Evolutionary conservation across 1,140 invertebrate species (phyloP), one percentile per base, ranked within the genome.

Genomic region (Delia radicum): DNA sequence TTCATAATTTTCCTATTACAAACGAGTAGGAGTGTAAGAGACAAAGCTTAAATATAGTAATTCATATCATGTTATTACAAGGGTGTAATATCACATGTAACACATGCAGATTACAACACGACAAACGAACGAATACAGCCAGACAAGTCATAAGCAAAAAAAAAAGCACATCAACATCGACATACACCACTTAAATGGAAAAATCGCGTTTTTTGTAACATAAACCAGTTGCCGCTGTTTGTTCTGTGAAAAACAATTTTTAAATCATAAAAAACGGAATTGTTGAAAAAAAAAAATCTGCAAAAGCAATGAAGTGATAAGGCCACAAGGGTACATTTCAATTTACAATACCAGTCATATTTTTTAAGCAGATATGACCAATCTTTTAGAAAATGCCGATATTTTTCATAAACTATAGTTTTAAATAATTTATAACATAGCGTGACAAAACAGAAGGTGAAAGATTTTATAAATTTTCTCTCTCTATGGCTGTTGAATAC

Each of bases 71-170:
- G 65, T 69, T 69, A 37, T 69, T 33, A 69, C 65, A 69, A 69
- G 29, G 72, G 75, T 76, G 75, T 76, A 74, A 74, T 69, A 76
- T 76, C 72, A 65, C 71, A 26, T 76, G 75, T 76, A 76, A 67
- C 75, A 76, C 75, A 76, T 76, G 72, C 72, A 76, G 72, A 74
- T 76, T 76, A 76, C 75, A 76, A 74, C 62, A 72, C 48, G 8
- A 28, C 6, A 73, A 48, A 28, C 27, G 21, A 62, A 42, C 13
- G 48, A 27, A 21, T 21, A 29, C 31, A n/a, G 13, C 24, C 7
- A 8, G 28, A 18, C 3, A 62, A 15, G 42, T n/a, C 73, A 65
- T 55, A 8, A 42, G 15, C 46, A 48, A n/a, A n/a, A n/a, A n/a
- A n/a, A n/a, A n/a, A n/a, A n/a, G n/a, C 15, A 1, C 46, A 6